Conservation (phyloP, 2,888 invertebrate species). For the Caenorhabditis panamensis region DNA sequence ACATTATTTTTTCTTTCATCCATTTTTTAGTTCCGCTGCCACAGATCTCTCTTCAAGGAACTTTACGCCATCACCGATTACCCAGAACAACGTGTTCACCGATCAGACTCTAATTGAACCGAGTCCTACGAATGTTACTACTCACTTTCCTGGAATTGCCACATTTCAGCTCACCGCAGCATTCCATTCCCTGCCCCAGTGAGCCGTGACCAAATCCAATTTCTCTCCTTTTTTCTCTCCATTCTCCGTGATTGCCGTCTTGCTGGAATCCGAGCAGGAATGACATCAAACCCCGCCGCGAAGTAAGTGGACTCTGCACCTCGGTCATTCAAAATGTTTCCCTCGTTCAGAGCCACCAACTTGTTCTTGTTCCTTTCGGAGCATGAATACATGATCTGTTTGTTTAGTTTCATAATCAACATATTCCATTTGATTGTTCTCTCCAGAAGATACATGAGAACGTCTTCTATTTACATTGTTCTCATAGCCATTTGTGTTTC, state of each 20-base stretch:
- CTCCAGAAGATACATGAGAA: slow-evolving; percentile 41
- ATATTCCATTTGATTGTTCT: slow-evolving; percentile 29
- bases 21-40: too few species aligned
- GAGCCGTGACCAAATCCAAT: slow-evolving; percentile 3
- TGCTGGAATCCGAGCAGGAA: not conserved
- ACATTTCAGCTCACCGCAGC: not conserved
- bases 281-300: slow-evolving; percentile 35
- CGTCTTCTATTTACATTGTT: slow-evolving; percentile 43
- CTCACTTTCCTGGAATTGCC: slow-evolving; percentile 6
- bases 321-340: not conserved
- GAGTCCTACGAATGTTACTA: not conserved
- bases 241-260: not conserved
- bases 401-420: slow-evolving; percentile 36
- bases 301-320: slow-evolving; percentile 24
- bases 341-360: not conserved
- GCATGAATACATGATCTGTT: slow-evolving; percentile 35
- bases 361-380: slow-evolving; percentile 20
- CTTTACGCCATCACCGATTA: too few species aligned
- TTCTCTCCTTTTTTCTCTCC: not conserved
- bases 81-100: too few species aligned
- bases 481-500: slow-evolving; percentile 29
- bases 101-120: not conserved
- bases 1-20: too few species aligned
- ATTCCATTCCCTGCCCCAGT: not conserved
- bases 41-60: too few species aligned